Evolutionary conservation across 2,797 vertebrate species (phyloP).

Genomic region (Mus spretus): DNA sequence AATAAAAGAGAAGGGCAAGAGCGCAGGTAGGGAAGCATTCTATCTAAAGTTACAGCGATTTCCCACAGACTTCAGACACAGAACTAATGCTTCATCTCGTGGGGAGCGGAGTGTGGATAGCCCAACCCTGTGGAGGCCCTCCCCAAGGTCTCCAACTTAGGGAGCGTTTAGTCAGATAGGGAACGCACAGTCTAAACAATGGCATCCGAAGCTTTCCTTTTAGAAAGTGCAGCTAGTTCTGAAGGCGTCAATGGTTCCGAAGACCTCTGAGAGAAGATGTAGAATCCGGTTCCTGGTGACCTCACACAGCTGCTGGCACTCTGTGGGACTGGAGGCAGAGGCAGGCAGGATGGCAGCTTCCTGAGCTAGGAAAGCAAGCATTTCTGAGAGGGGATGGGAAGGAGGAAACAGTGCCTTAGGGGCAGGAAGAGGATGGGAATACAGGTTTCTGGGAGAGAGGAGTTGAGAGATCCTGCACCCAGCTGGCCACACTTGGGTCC

Average conservation of each 20-base stretch:
- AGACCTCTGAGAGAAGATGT: background rate
- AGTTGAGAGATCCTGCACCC: background rate
- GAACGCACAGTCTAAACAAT: background rate
- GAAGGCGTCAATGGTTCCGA: background rate
- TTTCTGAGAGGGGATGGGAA: conserved; percentile 22
- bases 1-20: too few relatives aligned
- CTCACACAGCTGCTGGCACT: background rate
- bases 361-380: background rate
- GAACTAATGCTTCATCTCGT: too few relatives aligned
- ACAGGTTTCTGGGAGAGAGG: background rate
- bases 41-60: background rate
- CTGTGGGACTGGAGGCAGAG: background rate
- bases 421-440: background rate
- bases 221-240: background rate
- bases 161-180: background rate
- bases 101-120: too few relatives aligned
- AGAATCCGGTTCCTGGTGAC: background rate
- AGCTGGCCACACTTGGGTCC: background rate
- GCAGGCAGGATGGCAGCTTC: background rate
- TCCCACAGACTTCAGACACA: background rate
- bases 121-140: background rate
- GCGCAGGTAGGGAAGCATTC: background rate
- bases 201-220: background rate
- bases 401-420: background rate
- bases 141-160: background rate